These are phyloP conservation scores for Anneissia japonica DNA, from an alignment of 35 echinoderm and acorn worm species.

Conservation along the genomic window DNA sequence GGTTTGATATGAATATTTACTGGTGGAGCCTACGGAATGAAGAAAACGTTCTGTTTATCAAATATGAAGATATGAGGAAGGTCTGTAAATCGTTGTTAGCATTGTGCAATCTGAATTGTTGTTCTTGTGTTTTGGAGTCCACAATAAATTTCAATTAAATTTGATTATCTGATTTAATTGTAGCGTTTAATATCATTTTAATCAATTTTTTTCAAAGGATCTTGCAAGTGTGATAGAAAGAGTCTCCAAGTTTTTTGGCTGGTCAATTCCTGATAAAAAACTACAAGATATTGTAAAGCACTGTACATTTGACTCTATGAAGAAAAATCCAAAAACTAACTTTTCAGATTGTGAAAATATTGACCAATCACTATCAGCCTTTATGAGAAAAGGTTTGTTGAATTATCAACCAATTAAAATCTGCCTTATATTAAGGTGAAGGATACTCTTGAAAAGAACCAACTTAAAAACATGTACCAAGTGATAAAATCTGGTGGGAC, in stretches of 20 bases:
- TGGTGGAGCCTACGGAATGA: not conserved
- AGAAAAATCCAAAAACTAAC: not conserved
- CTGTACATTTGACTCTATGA: not conserved
- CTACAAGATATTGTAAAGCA: not conserved
- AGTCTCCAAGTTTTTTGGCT: not conserved
- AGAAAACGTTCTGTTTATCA: not conserved
- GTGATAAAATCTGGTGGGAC: too few relatives aligned
- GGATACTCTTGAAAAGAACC: too few relatives aligned
- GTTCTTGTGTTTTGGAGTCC: too few relatives aligned
- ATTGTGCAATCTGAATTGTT: too few relatives aligned
- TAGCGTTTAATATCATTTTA: too few relatives aligned
- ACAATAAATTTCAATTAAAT: too few relatives aligned
- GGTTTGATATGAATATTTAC: not conserved
- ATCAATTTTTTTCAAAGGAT: not conserved
- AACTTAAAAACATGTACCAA: too few relatives aligned
- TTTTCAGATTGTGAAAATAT: not conserved
- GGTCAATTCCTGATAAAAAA: not conserved
- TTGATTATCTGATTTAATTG: too few relatives aligned
- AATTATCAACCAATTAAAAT: not conserved
- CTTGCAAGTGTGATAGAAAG: not conserved
- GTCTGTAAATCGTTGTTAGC: not conserved
- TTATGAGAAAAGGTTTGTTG: not conserved
- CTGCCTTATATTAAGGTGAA: not conserved
- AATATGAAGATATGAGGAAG: slow-evolving; percentile 21
- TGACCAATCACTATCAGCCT: not conserved